Conservation (phyloP, 2,888 invertebrate genomes). For the Agriopis aurantiaria region DNA sequence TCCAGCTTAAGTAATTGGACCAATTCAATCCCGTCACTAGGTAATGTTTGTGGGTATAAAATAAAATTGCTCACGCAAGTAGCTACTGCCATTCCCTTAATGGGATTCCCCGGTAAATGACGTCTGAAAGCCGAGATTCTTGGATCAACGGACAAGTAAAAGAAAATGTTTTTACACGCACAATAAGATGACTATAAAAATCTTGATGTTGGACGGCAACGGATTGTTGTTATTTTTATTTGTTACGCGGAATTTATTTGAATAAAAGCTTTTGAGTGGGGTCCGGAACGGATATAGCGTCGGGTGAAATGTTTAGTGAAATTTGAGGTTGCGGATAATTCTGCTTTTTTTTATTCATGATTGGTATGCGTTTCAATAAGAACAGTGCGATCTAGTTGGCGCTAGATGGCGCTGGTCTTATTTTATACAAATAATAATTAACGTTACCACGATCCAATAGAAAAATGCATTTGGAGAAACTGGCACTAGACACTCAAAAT, state of each 20-base stretch:
- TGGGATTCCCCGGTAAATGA: conserved; percentile 68
- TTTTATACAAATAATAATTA: too few relatives aligned
- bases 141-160: conserved; percentile 54
- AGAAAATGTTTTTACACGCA: conserved; percentile 66
- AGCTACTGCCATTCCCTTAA: conserved; percentile 62
- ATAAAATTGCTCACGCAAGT: conserved; percentile 69
- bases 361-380: too few relatives aligned
- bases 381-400: too few relatives aligned
- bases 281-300: conserved; percentile 12
- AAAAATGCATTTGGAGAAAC: too few relatives aligned
- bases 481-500: too few relatives aligned
- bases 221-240: conserved; percentile 43
- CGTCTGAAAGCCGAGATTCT: conserved; percentile 59
- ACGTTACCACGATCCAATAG: too few relatives aligned
- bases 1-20: conserved; percentile 37
- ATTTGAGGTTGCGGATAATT: neutral
- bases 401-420: too few relatives aligned
- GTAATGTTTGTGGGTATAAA: conserved; percentile 57
- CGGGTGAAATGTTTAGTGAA: conserved; percentile 14
- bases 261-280: conserved; percentile 29
- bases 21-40: conserved; percentile 37
- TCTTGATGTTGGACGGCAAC: conserved; percentile 49
- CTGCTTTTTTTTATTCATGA: neutral
- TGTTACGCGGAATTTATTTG: conserved; percentile 36
- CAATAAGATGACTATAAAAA: conserved; percentile 60